A percentile compares a stretch with the other conserved stretches of the same genome.
phyloP scores from a whole-genome alignment of 2,888 invertebrate species.

The Ommatoiulus sabulosus region DNA sequence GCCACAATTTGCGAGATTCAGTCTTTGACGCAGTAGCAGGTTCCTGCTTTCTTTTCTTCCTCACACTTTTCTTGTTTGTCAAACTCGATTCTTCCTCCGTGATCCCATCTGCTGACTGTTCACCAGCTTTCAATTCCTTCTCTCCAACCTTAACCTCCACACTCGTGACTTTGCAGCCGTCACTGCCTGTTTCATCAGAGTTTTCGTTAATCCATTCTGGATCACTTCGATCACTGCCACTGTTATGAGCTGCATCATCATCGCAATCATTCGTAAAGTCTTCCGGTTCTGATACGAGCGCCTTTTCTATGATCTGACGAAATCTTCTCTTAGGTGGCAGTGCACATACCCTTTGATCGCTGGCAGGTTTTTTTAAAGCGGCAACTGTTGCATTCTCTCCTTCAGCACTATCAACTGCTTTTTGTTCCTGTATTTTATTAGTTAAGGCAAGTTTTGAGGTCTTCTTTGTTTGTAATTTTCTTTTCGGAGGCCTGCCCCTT shows the following conservation, averaged over 20 bases:
- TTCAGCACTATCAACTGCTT: background rate
- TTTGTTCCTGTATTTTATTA: background rate
- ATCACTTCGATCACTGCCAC: background rate
- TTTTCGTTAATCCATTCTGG: background rate
- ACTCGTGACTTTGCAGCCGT: background rate
- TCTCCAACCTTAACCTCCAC: background rate
- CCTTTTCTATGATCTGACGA: background rate
- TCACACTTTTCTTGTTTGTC: background rate
- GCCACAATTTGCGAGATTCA: background rate
- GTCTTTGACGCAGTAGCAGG: background rate
- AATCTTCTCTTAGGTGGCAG: constrained; percentile 12
- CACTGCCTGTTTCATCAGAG: background rate
- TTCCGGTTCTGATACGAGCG: background rate
- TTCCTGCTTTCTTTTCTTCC: background rate
- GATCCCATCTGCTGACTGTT: background rate
- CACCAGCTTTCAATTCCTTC: background rate
- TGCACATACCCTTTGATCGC: background rate
- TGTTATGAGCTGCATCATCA: background rate
- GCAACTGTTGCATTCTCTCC: background rate
- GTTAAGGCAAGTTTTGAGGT: background rate
- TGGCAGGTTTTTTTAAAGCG: background rate
- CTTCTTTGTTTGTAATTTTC: background rate
- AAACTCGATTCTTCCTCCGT: background rate
- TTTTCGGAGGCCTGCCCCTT: background rate
- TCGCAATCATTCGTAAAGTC: background rate